A percentile compares a stretch with the other conserved stretches of the same genome.
phyloP scores from a whole-genome alignment of 2,797 vertebrate species.

The Cygnus olor region DNA sequence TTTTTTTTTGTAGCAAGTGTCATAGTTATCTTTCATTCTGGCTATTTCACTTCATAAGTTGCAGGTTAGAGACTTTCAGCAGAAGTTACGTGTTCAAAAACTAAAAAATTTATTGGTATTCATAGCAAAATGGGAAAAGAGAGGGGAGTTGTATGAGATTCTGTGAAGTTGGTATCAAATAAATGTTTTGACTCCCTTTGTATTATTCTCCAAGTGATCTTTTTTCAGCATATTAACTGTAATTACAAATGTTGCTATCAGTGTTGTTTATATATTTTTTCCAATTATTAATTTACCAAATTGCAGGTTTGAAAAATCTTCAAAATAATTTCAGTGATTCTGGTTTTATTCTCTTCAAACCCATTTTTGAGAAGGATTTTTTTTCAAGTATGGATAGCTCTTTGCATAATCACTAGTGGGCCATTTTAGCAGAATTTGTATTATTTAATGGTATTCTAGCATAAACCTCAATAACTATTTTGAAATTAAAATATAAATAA shows the following conservation, averaged over 20 bases:
- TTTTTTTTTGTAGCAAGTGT: neutral
- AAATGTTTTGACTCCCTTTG: neutral
- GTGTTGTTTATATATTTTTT: neutral
- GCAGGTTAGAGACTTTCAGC: neutral
- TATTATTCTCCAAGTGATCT: neutral
- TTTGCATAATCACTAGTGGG: neutral
- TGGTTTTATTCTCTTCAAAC: neutral
- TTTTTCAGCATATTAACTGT: neutral
- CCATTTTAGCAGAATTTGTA: neutral
- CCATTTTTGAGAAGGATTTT: neutral
- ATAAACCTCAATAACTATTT: neutral
- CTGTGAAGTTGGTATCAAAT: accelerated
- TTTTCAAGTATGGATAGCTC: neutral
- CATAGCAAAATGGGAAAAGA: neutral
- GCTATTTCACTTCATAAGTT: neutral
- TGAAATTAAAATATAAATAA: neutral
- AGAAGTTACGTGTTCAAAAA: neutral
- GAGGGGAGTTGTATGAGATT: neutral
- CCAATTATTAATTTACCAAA: neutral
- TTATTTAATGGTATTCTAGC: neutral
- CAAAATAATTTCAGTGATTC: neutral
- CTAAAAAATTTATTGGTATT: neutral
- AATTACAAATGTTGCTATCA: neutral
- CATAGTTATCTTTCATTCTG: neutral
- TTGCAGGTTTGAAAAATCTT: neutral